phyloP scores from a whole-genome alignment of 2,888 invertebrate species.

The Drosophila fungiperda region DNA sequence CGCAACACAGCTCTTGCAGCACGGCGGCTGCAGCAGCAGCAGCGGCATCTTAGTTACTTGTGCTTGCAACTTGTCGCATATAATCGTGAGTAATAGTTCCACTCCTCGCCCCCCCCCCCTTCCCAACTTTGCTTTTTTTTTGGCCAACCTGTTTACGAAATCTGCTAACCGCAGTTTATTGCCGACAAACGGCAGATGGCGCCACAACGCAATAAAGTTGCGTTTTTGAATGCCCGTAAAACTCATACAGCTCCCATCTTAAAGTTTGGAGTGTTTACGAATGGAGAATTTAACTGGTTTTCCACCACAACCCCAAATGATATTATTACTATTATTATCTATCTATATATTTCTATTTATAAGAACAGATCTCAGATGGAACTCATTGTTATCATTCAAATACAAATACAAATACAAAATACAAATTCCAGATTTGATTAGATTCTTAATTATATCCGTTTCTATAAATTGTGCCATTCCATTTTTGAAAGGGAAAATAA shows the following conservation, averaged over 20 bases:
- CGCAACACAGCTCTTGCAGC: slow-evolving; percentile 27
- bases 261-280: background rate
- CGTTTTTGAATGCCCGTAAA: slow-evolving; percentile 1
- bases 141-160: slow-evolving; percentile 14
- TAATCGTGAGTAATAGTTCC: slow-evolving; percentile 54
- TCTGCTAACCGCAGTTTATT: slow-evolving; percentile 36
- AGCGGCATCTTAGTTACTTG: slow-evolving; percentile 49
- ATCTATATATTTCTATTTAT: too few species aligned
- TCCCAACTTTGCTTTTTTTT: background rate
- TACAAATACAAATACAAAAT: too few species aligned
- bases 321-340: background rate
- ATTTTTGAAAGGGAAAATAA: background rate
- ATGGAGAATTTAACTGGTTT: background rate
- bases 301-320: background rate
- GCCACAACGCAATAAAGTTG: slow-evolving; percentile 17
- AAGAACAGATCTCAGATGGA: too few species aligned
- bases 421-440: background rate
- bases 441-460: background rate
- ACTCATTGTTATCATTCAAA: background rate
- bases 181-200: slow-evolving; percentile 49
- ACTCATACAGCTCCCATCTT: background rate
- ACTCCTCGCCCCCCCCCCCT: background rate
- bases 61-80: slow-evolving; percentile 37
- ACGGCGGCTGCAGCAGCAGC: slow-evolving; percentile 2
- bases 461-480: background rate